phyloP scores from a whole-genome alignment of 1,140 invertebrate genomes.

The Neodiprion pinetum region DNA sequence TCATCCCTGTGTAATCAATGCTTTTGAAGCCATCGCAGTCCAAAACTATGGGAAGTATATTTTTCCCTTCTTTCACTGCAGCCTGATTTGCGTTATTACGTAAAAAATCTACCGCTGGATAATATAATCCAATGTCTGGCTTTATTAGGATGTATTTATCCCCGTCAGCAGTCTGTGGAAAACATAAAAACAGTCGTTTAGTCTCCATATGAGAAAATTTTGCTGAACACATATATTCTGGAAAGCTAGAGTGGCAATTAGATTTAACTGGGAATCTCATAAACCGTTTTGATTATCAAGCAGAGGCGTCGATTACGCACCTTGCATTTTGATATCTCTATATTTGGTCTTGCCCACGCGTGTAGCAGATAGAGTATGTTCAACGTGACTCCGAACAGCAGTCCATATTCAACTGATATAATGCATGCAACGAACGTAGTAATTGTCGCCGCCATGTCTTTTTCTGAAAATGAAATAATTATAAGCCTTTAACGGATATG shows the following conservation, averaged over 20 bases:
- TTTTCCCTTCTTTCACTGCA: conserved; percentile 46
- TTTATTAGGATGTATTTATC: conserved; percentile 64
- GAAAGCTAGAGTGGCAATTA: too few relatives aligned
- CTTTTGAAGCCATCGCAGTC: conserved; percentile 67
- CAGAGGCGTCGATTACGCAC: conserved; percentile 39
- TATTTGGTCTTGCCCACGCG: conserved; percentile 56
- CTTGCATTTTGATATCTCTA: conserved; percentile 50
- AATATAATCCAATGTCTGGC: conserved; percentile 70
- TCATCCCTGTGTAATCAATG: conserved; percentile 70
- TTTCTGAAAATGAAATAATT: conserved; percentile 59
- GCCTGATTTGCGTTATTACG: conserved; percentile 60
- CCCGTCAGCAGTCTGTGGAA: conserved; percentile 43
- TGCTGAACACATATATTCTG: too few relatives aligned
- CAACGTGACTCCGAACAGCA: conserved; percentile 69
- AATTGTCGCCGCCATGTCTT: conserved; percentile 66
- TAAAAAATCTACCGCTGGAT: conserved; percentile 69
- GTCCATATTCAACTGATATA: conserved; percentile 70
- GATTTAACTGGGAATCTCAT: too few relatives aligned
- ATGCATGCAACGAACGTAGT: conserved; percentile 69
- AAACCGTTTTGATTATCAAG: too few relatives aligned
- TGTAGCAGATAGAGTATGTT: conserved; percentile 70
- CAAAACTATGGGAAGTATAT: conserved; percentile 63
- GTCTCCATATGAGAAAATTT: too few relatives aligned
- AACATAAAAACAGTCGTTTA: conserved; percentile 5
- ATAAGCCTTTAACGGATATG: conserved; percentile 13